Evolutionary conservation across 2,113 vertebrate genomes (phyloP).

Genomic region (Strix uralensis): DNA sequence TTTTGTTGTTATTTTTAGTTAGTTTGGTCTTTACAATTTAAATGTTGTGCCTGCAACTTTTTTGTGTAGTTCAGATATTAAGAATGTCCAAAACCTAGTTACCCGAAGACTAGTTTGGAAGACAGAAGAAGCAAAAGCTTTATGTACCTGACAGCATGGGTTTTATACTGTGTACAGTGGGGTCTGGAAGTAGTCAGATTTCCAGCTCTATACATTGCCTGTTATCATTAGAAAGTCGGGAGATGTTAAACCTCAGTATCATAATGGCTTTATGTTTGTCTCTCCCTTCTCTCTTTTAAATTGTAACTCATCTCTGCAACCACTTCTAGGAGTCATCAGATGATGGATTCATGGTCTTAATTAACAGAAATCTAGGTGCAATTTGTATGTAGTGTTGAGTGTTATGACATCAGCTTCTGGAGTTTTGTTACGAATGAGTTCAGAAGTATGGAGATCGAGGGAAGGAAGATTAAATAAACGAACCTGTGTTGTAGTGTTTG

Average conservation of each 20-base stretch:
- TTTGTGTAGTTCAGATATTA: background rate
- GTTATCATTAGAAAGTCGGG: background rate
- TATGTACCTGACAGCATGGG: background rate
- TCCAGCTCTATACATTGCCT: background rate
- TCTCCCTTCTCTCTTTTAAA: background rate
- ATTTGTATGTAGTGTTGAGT: background rate
- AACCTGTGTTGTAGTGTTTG: background rate
- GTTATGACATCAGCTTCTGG: background rate
- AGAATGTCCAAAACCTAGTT: background rate
- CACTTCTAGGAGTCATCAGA: background rate
- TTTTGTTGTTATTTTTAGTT: background rate
- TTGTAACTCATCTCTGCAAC: background rate
- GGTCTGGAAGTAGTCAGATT: background rate
- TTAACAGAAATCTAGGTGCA: background rate
- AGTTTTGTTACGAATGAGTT: background rate
- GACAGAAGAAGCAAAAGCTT: background rate
- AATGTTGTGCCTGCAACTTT: accelerated
- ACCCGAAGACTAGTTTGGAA: background rate
- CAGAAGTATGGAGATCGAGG: accelerated
- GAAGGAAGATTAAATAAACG: background rate
- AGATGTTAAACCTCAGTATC: background rate
- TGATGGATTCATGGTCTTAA: background rate
- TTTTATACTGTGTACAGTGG: background rate
- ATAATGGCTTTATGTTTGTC: background rate
- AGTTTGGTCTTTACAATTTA: background rate